Evolutionary conservation across 2,797 vertebrate genomes (phyloP).

Genomic region (Myiotriccus ornatus): DNA sequence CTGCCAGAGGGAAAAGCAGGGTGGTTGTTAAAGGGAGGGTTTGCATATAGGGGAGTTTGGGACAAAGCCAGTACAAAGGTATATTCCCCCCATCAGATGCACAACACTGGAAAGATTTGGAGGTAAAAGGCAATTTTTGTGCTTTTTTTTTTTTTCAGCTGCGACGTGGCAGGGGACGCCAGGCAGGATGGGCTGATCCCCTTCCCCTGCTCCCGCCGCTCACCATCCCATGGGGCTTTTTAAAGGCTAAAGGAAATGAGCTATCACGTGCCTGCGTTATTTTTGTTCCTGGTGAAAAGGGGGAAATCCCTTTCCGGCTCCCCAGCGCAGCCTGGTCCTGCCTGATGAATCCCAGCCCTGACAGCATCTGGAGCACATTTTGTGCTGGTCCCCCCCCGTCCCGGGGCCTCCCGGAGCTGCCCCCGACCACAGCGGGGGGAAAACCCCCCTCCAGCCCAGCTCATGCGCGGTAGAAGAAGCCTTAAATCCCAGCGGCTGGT

Average conservation of each 20-base stretch:
- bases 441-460: not conserved
- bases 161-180: not conserved
- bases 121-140: not conserved
- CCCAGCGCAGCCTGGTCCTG: not conserved
- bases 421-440: not conserved
- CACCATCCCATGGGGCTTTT: not conserved
- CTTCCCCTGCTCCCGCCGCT: not conserved
- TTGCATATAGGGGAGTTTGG: not conserved
- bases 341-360: not conserved
- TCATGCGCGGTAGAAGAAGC: not conserved
- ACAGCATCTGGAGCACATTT: not conserved
- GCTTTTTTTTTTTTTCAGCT: not conserved
- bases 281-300: conserved; percentile 13
- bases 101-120: not conserved
- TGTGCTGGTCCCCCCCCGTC: not conserved
- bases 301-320: conserved; percentile 25
- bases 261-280: not conserved
- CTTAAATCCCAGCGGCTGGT: not conserved
- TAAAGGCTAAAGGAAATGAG: conserved; percentile 20
- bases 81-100: not conserved
- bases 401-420: not conserved
- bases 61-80: not conserved
- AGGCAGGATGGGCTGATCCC: not conserved
- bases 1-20: not conserved
- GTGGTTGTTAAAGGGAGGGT: not conserved